These are phyloP conservation scores for Lymantria monacha DNA, from an alignment of 2,888 invertebrate species.

Conservation along the genomic window DNA sequence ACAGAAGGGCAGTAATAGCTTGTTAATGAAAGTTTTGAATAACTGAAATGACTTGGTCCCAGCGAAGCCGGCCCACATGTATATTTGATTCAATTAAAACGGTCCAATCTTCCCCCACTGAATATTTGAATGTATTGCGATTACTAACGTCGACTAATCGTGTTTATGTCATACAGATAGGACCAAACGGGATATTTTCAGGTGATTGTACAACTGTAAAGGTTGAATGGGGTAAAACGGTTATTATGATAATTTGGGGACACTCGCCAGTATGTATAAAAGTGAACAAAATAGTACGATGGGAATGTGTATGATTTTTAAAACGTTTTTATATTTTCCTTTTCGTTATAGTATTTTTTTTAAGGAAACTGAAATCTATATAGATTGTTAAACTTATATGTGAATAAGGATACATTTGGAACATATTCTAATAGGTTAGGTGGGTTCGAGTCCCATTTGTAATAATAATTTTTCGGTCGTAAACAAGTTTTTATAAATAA, in stretches of 20 bases:
- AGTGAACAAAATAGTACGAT: too few species aligned
- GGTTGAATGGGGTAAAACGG: background rate
- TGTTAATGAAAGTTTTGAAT: constrained; percentile 27
- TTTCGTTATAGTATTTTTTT: too few species aligned
- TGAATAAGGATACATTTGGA: too few species aligned
- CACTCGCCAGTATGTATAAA: too few species aligned
- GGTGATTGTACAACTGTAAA: background rate
- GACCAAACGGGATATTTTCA: background rate
- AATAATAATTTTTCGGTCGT: too few species aligned
- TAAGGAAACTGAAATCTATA: too few species aligned
- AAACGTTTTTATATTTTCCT: too few species aligned
- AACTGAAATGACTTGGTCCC: constrained; percentile 27
- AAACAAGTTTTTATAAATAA: too few species aligned
- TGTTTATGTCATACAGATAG: constrained; percentile 13
- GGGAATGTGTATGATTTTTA: too few species aligned
- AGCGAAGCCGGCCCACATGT: constrained; percentile 19
- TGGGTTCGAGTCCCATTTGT: too few species aligned
- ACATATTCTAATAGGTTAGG: too few species aligned
- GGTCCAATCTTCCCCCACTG: constrained; percentile 16
- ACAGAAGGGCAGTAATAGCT: background rate
- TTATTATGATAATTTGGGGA: background rate
- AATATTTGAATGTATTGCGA: constrained; percentile 26
- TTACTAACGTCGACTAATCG: constrained; percentile 21
- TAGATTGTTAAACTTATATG: too few species aligned
- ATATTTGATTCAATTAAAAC: constrained; percentile 40